Percentiles rank a stretch among this genome's conserved stretches.
These are phyloP conservation scores for Lordiphosa andalusiaca DNA, from an alignment of 2,888 invertebrate species.

Conservation along the genomic window DNA sequence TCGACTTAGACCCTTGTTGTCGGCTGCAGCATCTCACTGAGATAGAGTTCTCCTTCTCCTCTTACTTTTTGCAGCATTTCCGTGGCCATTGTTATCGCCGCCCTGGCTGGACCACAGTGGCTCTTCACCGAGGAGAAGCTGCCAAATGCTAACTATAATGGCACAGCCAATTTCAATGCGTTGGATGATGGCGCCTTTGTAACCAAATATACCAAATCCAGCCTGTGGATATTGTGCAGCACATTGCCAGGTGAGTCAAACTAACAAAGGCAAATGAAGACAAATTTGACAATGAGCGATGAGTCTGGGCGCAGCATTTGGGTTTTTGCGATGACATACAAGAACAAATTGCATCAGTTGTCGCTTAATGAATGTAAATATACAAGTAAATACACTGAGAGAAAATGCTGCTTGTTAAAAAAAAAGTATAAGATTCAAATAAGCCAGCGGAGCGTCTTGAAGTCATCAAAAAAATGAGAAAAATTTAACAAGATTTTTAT, in stretches of 20 bases:
- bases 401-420: too few species aligned
- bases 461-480: too few species aligned
- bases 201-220: conserved; percentile 80
- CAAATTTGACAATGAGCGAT: conserved; percentile 1
- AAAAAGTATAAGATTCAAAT: too few species aligned
- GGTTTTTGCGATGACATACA: too few species aligned
- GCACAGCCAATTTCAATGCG: conserved; percentile 82
- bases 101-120: conserved; percentile 85
- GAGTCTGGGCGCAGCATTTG: too few species aligned
- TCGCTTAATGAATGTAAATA: too few species aligned
- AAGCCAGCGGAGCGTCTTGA: too few species aligned
- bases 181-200: conserved; percentile 79
- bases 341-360: too few species aligned
- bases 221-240: conserved; percentile 80
- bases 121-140: conserved; percentile 92
- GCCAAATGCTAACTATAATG: conserved; percentile 88
- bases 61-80: conserved; percentile 73
- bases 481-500: too few species aligned
- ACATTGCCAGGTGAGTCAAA: conserved; percentile 76
- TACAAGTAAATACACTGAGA: too few species aligned
- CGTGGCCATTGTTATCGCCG: conserved; percentile 80
- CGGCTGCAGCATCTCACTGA: conserved; percentile 5
- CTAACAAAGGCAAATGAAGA: conserved; percentile 9
- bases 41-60: neutral
- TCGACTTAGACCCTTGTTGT: conserved; percentile 10